These are phyloP conservation scores for Leistus spinibarbis DNA, from an alignment of 2,888 invertebrate genomes.

Conservation along the genomic window DNA sequence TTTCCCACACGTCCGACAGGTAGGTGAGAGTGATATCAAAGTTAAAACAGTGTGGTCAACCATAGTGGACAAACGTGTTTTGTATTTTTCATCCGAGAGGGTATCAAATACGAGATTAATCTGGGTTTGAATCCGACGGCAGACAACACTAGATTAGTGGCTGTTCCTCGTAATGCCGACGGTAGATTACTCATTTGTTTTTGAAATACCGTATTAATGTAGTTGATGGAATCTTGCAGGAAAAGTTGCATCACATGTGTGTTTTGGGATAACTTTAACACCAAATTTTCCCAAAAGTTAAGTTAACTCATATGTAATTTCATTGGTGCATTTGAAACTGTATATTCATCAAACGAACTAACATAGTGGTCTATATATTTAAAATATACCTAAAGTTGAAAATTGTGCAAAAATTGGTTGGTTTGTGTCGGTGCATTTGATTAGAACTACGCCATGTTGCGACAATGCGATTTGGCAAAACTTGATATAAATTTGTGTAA, in stretches of 20 bases:
- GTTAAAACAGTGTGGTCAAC: constrained; percentile 17
- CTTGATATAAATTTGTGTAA: background rate
- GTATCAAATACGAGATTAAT: background rate
- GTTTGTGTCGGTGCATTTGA: background rate
- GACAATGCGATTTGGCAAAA: background rate
- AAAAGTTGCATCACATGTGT: too few species aligned
- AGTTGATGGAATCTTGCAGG: too few species aligned
- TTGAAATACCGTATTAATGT: too few species aligned
- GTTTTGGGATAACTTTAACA: too few species aligned
- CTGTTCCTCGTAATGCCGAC: background rate
- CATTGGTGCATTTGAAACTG: too few species aligned
- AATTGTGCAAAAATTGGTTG: background rate
- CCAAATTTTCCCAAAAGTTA: too few species aligned
- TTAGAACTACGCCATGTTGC: too few species aligned
- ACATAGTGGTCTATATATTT: background rate
- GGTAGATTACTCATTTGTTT: too few species aligned
- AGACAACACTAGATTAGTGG: background rate
- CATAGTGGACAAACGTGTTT: background rate
- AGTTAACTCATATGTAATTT: too few species aligned
- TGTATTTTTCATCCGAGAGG: background rate
- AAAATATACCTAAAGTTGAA: background rate
- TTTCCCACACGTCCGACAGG: constrained; percentile 10
- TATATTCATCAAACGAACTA: too few species aligned
- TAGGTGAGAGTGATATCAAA: background rate
- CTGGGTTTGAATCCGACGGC: background rate